Evolutionary conservation across 2,113 vertebrate species (phyloP), one percentile per base, ranked within the genome.

Genomic region (Paralichthys olivaceus): DNA sequence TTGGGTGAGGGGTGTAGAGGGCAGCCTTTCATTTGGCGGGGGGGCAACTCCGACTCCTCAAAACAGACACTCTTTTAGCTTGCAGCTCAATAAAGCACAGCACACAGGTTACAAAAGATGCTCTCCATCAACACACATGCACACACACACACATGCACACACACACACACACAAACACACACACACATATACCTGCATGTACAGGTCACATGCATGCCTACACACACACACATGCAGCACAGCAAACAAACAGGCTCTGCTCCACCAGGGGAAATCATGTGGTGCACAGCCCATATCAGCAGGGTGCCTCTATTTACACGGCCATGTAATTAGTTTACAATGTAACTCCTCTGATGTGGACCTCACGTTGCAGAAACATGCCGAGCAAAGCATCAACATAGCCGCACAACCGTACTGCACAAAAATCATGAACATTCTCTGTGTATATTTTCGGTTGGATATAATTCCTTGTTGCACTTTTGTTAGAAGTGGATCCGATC

Each of bases 191-290:
- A 37, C 32, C 66, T 7, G 53, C 47, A 57, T 17, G 5, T 15
- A 6, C 23, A 66, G 56, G 57, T 70, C 54, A 29, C 37, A 7
- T 54, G 23, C 28, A 79, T 20, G 7, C 67, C 7, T 69, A 68
- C 60, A 19, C 65, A 69, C 17, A 74, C 65, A 60, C 17, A 34
- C 7, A 59, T 7, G 45, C 49, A 68, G 69, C 37, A 40, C 43
- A 53, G 89, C 78, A 66, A 64, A 67, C 87, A 89, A 83, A 91
- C 91, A 91, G 84, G 79, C 85, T 74, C 65, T 71, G 89, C 72
- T 89, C 67, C 80, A 92, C 86, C 92, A 85, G 87, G 93, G 92
- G 93, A 94, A 94, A 94, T 94, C 92, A 94, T 86, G 83, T 57
- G 73, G 83, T 75, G 82, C 79, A 85, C 83, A 82, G 85, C 69